Percentiles rank a stretch among this genome's conserved stretches.
Conservation (phyloP, 2,113 vertebrate species). For the Shinisaurus crocodilurus region DNA sequence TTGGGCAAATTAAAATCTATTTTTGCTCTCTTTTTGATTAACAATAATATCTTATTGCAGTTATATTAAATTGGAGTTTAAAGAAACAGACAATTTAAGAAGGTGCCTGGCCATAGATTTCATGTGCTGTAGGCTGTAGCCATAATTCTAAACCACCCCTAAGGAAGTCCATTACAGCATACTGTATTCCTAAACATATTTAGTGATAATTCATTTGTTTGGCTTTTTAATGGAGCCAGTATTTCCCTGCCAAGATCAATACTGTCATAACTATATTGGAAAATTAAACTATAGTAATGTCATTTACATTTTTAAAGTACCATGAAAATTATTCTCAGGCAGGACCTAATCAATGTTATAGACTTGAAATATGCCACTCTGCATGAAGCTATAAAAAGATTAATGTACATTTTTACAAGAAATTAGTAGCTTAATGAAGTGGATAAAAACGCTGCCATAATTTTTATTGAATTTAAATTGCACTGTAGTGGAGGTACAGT, state of each 20-base stretch:
- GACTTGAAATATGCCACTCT: slow-evolving; percentile 84
- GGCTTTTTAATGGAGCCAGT: slow-evolving; percentile 66
- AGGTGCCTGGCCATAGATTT: not conserved
- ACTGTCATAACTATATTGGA: slow-evolving; percentile 72
- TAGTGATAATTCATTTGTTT: slow-evolving; percentile 57
- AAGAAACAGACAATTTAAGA: not conserved
- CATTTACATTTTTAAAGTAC: slow-evolving; percentile 81
- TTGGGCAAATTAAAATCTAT: not conserved
- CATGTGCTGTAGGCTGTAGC: not conserved
- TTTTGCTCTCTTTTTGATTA: not conserved
- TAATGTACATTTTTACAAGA: slow-evolving; percentile 91
- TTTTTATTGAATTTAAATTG: slow-evolving; percentile 92
- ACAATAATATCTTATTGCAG: not conserved
- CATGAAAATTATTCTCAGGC: slow-evolving; percentile 77
- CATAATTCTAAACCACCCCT: not conserved
- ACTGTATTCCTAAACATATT: slow-evolving; percentile 58
- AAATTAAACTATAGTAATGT: slow-evolving; percentile 75
- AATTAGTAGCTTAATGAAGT: slow-evolving; percentile 95
- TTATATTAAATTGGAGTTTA: not conserved
- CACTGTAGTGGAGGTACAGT: slow-evolving; percentile 84
- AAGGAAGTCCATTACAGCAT: slow-evolving; percentile 37
- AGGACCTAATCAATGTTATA: slow-evolving; percentile 77
- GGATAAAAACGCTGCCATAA: slow-evolving; percentile 91
- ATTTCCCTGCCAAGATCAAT: slow-evolving; percentile 71
- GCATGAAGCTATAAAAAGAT: slow-evolving; percentile 87